Percentiles rank a stretch among this genome's conserved stretches.
phyloP scores from a whole-genome alignment of 2,113 vertebrate genomes.

The Mus spicilegus region DNA sequence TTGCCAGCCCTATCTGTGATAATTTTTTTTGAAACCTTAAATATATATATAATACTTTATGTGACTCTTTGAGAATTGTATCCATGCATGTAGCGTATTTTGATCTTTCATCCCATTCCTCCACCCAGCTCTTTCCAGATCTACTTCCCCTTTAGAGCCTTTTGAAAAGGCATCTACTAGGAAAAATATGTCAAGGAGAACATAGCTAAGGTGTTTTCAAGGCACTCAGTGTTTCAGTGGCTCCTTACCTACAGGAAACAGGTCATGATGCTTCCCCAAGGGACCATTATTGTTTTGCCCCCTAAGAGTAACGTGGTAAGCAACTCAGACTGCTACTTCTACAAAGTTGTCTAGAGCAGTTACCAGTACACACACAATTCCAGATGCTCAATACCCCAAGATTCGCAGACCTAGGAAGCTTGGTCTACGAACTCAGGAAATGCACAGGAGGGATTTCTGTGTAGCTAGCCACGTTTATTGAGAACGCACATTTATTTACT shows the following conservation, averaged over 20 bases:
- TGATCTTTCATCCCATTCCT: not conserved
- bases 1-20: not conserved
- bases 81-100: not conserved
- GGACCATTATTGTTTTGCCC: not conserved
- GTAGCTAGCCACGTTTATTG: not conserved
- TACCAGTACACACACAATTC: not conserved
- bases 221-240: not conserved
- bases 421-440: not conserved
- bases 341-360: not conserved
- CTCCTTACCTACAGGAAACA: not conserved
- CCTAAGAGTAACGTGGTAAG: not conserved
- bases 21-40: not conserved
- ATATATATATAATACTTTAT: not conserved
- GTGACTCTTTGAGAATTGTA: not conserved
- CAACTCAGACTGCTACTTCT: not conserved
- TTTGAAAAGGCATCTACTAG: not conserved
- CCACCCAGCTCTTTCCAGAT: not conserved
- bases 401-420: constrained; percentile 5
- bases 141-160: not conserved
- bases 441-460: not conserved
- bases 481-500: not conserved
- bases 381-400: not conserved
- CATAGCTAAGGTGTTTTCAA: constrained; percentile 26
- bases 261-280: not conserved
- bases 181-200: not conserved